Conservation (phyloP, 2,113 vertebrate species). For the Rhynchopsitta pachyrhyncha region DNA sequence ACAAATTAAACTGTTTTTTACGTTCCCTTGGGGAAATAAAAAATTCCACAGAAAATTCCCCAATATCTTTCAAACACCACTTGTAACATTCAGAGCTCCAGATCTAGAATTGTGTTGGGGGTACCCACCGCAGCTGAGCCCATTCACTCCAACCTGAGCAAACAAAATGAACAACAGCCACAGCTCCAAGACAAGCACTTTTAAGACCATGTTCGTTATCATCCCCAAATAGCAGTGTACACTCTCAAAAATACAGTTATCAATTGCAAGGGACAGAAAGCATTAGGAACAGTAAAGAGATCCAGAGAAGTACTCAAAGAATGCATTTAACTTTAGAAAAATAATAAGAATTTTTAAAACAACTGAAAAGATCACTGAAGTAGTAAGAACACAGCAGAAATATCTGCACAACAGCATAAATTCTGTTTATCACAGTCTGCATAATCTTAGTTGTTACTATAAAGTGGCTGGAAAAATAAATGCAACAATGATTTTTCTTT, state of each 20-base stretch:
- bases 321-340: neutral
- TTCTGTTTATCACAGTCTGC: neutral
- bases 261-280: neutral
- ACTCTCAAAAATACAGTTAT: neutral
- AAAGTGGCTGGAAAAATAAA: neutral
- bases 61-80: neutral
- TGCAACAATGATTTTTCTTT: neutral
- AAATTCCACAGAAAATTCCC: neutral
- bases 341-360: neutral
- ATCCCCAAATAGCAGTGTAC: neutral
- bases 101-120: rapidly evolving
- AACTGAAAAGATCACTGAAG: neutral
- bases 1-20: neutral
- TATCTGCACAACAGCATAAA: neutral
- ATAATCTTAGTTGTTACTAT: neutral
- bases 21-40: neutral
- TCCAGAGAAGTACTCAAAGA: neutral
- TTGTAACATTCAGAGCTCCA: neutral
- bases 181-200: neutral
- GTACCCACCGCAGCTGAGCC: neutral
- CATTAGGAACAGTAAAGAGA: neutral
- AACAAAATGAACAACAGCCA: neutral
- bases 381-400: neutral
- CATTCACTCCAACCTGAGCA: neutral
- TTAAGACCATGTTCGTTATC: rapidly evolving